Conservation (phyloP, 2,888 invertebrate species). For the Carterocephalus palaemon region DNA sequence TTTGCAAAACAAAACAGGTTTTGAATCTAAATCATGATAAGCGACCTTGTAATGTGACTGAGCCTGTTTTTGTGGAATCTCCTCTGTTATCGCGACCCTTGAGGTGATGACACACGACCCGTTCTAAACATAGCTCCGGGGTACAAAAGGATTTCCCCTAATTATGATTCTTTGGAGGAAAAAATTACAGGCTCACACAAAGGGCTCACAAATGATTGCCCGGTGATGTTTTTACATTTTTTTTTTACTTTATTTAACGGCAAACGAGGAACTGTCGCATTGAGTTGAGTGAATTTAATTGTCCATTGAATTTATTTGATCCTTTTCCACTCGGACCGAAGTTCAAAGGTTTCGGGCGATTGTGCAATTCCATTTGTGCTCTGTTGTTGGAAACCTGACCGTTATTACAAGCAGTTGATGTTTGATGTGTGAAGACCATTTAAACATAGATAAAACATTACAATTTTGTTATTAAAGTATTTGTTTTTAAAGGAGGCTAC, state of each 20-base stretch:
- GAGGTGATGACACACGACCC: not conserved
- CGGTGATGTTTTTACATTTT: conserved; percentile 11
- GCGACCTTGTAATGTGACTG: no score
- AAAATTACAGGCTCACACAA: conserved; percentile 40
- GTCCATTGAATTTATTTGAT: conserved; percentile 30
- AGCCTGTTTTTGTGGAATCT: not conserved
- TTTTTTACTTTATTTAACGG: conserved; percentile 1
- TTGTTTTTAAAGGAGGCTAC: no score
- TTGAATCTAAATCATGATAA: no score
- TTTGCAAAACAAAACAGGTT: no score
- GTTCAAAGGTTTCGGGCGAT: conserved; percentile 11
- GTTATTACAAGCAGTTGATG: no score
- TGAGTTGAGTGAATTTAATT: conserved; percentile 48
- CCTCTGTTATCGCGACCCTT: not conserved
- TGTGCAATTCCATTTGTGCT: conserved; percentile 1
- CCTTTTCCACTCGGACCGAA: conserved; percentile 12
- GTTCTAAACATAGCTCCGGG: not conserved
- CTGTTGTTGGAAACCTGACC: conserved; percentile 4
- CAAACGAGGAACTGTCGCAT: conserved; percentile 26
- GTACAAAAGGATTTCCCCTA: conserved; percentile 7
- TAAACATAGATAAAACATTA: no score
- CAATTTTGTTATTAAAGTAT: no score
- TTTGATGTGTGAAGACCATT: no score
- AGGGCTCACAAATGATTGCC: conserved; percentile 46
- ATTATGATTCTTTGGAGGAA: conserved; percentile 32